Base-by-base conservation (phyloP, 2,888 invertebrate genomes). In the Metacarcinus magister region DNA sequence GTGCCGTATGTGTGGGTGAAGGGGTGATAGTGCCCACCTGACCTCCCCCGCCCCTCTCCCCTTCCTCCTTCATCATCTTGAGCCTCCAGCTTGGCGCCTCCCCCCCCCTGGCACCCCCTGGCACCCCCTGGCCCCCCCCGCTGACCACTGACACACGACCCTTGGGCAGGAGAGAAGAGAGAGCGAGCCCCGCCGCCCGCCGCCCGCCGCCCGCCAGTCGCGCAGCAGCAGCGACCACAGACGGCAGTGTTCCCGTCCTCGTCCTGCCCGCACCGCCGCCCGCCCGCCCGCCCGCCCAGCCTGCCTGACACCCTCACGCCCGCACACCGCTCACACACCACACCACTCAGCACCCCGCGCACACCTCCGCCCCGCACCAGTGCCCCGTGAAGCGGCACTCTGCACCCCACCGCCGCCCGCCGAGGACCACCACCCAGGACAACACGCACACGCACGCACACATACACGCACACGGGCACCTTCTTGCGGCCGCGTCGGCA, bases 211-310 rank as follows among this genome's bases (percentile, higher is more conserved):
- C 92, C 93, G 93, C 93, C 95, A 96, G 96, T 96, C 96, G 96
- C 96, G 46, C 94, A 96, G 92, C 82, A 94, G 87, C 96, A 96
- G 94, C 96, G 96, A 96, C 94, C 92, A 46, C 44, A 96, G 94
- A 46, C 94, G 82, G 90, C 92, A 92, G 94, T 60, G 87, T 82
- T 60, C n/a, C 44, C 19, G 43, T 46, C 32, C 28, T 28, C 67
- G 43, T 43, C 13, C 75, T 75, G 10, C 95, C 82, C 94, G 28
- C 94, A 43, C 32, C n/a, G n/a, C 89, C 44, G 8, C 48, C 44
- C 19, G 23, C 48, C 13, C 54, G 16, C 43, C 89, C 89, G 16
- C 89, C 67, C 82, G 16, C 43, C 10, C n/a, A n/a, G n/a, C n/a
- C n/a, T n/a, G n/a, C n/a, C n/a, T n/a, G 13, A 32, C 82, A 60